Percentiles rank a stretch among this genome's conserved stretches.
Evolutionary conservation across 2,888 invertebrate species (phyloP).

Genomic region (Syrista parreyssii): DNA sequence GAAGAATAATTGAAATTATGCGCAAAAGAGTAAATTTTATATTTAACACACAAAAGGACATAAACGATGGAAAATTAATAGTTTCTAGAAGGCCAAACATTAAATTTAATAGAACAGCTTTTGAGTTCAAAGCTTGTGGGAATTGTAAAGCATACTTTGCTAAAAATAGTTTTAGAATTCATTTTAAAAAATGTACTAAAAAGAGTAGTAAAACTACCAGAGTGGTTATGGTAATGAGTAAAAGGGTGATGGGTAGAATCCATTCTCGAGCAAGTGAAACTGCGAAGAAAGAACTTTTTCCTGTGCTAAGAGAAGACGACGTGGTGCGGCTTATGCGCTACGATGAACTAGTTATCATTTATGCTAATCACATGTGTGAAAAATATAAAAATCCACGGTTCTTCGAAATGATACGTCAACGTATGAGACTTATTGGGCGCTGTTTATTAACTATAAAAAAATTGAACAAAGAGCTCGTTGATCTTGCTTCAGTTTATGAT

Average conservation of each 20-base stretch:
- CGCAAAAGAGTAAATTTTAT: slow-evolving; percentile 33
- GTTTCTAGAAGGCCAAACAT: slow-evolving; percentile 30
- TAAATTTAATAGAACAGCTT: slow-evolving; percentile 17
- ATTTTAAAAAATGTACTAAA: slow-evolving; percentile 19
- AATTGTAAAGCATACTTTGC: slow-evolving; percentile 33
- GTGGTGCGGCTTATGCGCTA: slow-evolving; percentile 31
- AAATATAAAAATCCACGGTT: slow-evolving; percentile 30
- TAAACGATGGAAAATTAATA: slow-evolving; percentile 33
- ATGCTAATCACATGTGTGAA: slow-evolving; percentile 33
- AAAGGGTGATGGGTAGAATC: slow-evolving; percentile 19
- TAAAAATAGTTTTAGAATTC: slow-evolving; percentile 28
- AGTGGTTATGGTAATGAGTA: slow-evolving; percentile 14
- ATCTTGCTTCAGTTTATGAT: slow-evolving; percentile 33
- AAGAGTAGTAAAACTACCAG: slow-evolving; percentile 8
- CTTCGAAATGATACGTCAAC: slow-evolving; percentile 32
- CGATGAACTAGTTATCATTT: slow-evolving; percentile 34
- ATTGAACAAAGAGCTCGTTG: slow-evolving; percentile 24
- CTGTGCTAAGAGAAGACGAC: slow-evolving; percentile 33
- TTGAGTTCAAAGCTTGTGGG: slow-evolving; percentile 28
- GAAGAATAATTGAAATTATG: slow-evolving; percentile 23
- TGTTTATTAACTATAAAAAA: slow-evolving; percentile 22
- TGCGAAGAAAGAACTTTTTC: slow-evolving; percentile 28
- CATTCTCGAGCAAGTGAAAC: slow-evolving; percentile 24
- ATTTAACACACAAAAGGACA: slow-evolving; percentile 29
- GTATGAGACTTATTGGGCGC: slow-evolving; percentile 31